Evolutionary conservation across 2,888 invertebrate species (phyloP).

Genomic region (Nebria salina): DNA sequence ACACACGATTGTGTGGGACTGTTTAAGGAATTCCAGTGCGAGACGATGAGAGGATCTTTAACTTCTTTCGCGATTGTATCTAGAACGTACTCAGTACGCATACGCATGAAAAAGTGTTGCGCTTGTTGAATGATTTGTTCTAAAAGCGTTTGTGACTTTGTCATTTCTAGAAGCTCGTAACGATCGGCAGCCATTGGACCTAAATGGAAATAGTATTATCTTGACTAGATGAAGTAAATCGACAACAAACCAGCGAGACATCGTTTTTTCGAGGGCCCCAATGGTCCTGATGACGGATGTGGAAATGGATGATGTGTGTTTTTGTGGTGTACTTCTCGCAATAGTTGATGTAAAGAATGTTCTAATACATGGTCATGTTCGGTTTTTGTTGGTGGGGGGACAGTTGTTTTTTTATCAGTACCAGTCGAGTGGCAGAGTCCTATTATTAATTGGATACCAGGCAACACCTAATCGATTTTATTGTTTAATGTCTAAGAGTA

Average conservation of each 20-base stretch:
- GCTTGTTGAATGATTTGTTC: conserved; percentile 97
- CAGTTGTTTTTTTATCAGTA: conserved; percentile 66
- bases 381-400: conserved; percentile 65
- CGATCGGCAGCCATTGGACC: conserved; percentile 90
- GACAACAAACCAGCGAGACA: conserved; percentile 77
- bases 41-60: conserved; percentile 93
- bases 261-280: conserved; percentile 91
- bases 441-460: conserved; percentile 92
- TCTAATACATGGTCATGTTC: conserved; percentile 98
- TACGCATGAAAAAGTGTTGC: conserved; percentile 92
- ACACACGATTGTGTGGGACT: conserved; percentile 95
- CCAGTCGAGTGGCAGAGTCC: conserved; percentile 88
- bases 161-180: conserved; percentile 88
- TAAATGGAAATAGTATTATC: conserved; percentile 52
- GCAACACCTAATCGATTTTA: conserved; percentile 73
- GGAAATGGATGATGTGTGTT: conserved; percentile 95
- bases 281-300: conserved; percentile 92
- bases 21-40: conserved; percentile 96
- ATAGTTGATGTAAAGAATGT: conserved; percentile 92
- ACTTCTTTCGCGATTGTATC: conserved; percentile 94
- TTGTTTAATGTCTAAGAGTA: conserved; percentile 23
- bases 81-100: conserved; percentile 90
- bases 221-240: background rate
- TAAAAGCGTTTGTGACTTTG: conserved; percentile 88
- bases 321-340: conserved; percentile 91